A percentile compares a stretch with the other conserved stretches of the same genome.
Conservation (phyloP, 2,888 invertebrate genomes). For the Latrodectus elegans region DNA sequence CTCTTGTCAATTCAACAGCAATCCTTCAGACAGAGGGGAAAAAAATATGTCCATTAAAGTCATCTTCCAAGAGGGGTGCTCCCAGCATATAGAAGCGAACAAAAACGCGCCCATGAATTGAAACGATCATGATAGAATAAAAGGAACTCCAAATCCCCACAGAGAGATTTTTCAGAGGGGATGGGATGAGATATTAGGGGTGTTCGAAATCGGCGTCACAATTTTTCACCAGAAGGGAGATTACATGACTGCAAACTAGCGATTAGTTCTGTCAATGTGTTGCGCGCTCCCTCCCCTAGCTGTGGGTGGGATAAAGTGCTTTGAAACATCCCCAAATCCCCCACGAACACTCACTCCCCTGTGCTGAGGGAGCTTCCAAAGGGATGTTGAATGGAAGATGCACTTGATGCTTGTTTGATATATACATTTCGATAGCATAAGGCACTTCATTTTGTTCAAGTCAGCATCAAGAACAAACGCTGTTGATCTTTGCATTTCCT, state of each 20-base stretch:
- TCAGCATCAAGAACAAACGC: too few relatives aligned
- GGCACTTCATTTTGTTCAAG: too few relatives aligned
- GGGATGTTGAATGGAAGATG: too few relatives aligned
- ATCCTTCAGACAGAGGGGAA: background rate
- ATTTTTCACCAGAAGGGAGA: slow-evolving; percentile 43
- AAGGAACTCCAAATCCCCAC: slow-evolving; percentile 10
- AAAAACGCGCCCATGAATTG: slow-evolving; percentile 41
- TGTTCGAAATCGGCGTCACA: background rate
- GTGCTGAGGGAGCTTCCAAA: too few relatives aligned
- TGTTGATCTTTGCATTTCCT: too few relatives aligned
- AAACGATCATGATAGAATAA: slow-evolving; percentile 41
- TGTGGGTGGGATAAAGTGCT: too few relatives aligned
- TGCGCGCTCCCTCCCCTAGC: too few relatives aligned
- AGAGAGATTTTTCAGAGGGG: background rate
- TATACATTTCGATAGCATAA: too few relatives aligned
- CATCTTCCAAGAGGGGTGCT: slow-evolving; percentile 8
- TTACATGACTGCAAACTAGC: slow-evolving; percentile 36
- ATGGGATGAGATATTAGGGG: background rate
- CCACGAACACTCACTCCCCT: too few relatives aligned
- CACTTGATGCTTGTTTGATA: too few relatives aligned
- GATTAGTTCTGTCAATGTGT: slow-evolving; percentile 23
- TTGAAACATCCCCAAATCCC: too few relatives aligned
- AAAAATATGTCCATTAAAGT: slow-evolving; percentile 1
- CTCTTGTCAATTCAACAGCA: background rate
- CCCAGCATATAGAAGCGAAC: slow-evolving; percentile 37